Base-by-base conservation (phyloP, 2,113 vertebrate genomes). In the Platanista minor region DNA sequence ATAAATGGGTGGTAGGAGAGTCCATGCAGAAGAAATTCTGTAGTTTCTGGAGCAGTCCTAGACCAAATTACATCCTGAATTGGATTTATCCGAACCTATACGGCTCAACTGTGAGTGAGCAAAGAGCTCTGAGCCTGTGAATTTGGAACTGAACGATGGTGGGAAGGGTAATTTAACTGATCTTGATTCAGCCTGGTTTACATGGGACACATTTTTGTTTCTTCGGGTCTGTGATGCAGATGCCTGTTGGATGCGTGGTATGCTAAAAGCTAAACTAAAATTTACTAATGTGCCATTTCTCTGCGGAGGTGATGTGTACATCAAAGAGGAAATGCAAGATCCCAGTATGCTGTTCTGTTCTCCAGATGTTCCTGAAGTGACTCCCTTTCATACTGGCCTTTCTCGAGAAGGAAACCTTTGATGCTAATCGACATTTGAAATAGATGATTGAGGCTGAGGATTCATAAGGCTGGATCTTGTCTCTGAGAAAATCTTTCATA, bases 291-390 rank as follows among this genome's bases (percentile, higher is more conserved):
- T 49, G 62, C 41, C 31, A 23, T 69, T 95, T 92, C 90, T 97
- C 72, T 71, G 57, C 17, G 18, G 89, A 93, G 92, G 84, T 89
- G 83, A 41, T 72, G 12, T 85, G 14, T 59, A 78, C 86, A 78
- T 95, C 86, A 97, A 86, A 96, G 78, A 80, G 90, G 78, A 95
- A 94, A 80, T 36, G 36, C 27, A 49, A 69, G 62, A 83, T 62
- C n/a, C 78, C 36, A 33, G 3, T 46, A 11, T 87, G 62, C 62
- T 93, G 83, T 93, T 92, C 95, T 97, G 91, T 29, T 93, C 57
- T 91, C 96, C 96, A 95, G 95, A 95, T 95, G 97, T 89, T 74
- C 33, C 74, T 62, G 33, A 75, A 94, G 69, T 83, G 62, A 69
- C 54, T 90, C 52, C 11, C 67, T 88, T 91, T 89, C 67, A 49